These are phyloP conservation scores for Aelia acuminata DNA, from an alignment of 2,888 invertebrate genomes.

Conservation along the genomic window DNA sequence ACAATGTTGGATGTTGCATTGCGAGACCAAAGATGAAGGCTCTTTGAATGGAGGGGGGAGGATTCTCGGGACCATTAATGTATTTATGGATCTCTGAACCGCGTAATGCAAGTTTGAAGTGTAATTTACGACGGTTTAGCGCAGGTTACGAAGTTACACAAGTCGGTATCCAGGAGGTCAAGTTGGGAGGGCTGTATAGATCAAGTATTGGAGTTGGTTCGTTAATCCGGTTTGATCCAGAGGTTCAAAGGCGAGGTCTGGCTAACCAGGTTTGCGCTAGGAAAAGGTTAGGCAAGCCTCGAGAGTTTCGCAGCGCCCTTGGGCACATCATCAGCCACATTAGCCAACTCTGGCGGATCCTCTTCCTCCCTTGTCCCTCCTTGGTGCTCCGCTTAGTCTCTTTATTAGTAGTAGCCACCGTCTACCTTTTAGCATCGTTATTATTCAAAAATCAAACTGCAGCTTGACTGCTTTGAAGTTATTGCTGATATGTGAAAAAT, in stretches of 20 bases:
- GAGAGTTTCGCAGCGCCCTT: not conserved
- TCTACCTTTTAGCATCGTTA: not conserved
- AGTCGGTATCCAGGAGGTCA: not conserved
- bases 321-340: conserved; percentile 45
- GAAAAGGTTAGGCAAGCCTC: conserved; percentile 1
- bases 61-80: too few relatives aligned
- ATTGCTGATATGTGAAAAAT: not conserved
- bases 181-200: not conserved
- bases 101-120: not conserved
- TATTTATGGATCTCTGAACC: not conserved
- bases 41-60: too few relatives aligned
- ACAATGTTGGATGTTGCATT: too few relatives aligned
- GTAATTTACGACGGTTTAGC: not conserved
- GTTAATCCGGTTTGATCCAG: conserved; percentile 37
- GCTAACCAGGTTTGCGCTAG: conserved; percentile 26
- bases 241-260: conserved; percentile 38
- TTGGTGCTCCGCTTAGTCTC: not conserved
- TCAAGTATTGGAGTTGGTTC: conserved; percentile 33
- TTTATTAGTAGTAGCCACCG: not conserved
- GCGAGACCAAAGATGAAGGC: too few relatives aligned
- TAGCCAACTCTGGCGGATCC: conserved; percentile 12
- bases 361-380: not conserved
- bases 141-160: not conserved
- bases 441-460: not conserved
- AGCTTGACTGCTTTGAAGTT: not conserved